Evolutionary conservation across 2,113 vertebrate genomes (phyloP).

Genomic region (Dasypus novemcinctus): DNA sequence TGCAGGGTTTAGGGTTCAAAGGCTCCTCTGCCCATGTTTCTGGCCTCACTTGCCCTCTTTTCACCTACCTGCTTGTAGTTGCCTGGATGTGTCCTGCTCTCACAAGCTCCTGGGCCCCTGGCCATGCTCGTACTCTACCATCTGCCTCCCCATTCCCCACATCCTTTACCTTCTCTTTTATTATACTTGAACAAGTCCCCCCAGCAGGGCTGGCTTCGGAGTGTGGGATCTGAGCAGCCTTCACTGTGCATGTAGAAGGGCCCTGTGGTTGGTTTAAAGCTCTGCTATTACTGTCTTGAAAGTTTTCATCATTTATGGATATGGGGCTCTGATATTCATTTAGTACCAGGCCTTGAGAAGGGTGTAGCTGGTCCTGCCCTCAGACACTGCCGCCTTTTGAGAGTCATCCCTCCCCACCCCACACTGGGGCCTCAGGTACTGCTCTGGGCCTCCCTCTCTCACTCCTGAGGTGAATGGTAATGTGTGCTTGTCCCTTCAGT

Average conservation of each 20-base stretch:
- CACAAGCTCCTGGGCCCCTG: background rate
- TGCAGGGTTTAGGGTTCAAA: too few relatives aligned
- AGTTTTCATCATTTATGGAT: background rate
- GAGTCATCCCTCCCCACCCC: fast-evolving
- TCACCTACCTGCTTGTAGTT: background rate
- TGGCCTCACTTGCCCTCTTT: background rate
- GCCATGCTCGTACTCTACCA: background rate
- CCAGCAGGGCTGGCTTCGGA: fast-evolving
- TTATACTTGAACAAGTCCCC: background rate
- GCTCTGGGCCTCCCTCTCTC: background rate
- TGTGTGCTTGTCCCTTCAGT: fast-evolving
- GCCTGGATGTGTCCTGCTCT: background rate
- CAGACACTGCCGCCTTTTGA: too few relatives aligned
- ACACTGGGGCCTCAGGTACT: background rate
- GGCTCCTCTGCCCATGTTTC: background rate
- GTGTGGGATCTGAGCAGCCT: too few relatives aligned
- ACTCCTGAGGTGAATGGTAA: background rate
- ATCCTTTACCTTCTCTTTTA: background rate
- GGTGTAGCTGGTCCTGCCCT: background rate
- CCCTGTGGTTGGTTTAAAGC: too few relatives aligned
- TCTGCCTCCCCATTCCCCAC: background rate
- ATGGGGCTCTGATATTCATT: too few relatives aligned
- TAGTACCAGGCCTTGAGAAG: background rate
- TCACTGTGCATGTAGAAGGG: too few relatives aligned
- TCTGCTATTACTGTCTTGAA: too few relatives aligned